Evolutionary conservation across 2,888 invertebrate genomes (phyloP).

Genomic region (Leptinotarsa haldemani): DNA sequence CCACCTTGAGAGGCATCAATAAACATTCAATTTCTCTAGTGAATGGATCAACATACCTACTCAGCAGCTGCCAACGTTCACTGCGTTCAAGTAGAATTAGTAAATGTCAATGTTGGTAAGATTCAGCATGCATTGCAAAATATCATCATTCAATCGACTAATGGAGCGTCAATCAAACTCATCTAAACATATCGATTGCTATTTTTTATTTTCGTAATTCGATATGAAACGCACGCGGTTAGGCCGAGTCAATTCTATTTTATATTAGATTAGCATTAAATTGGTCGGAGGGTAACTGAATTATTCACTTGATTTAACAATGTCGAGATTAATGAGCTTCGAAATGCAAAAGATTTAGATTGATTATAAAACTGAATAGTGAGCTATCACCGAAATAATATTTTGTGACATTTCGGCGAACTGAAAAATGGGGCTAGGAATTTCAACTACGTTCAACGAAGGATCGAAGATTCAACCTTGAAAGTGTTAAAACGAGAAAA

Average conservation of each 20-base stretch:
- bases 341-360: constrained; percentile 34
- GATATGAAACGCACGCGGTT: constrained; percentile 11
- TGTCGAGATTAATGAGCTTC: constrained; percentile 33
- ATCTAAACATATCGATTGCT: constrained; percentile 6
- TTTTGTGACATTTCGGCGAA: constrained; percentile 18
- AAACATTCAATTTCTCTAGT: background rate
- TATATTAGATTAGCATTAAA: constrained; percentile 29
- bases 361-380: constrained; percentile 31
- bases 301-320: constrained; percentile 34
- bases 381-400: constrained; percentile 22
- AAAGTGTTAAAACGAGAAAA: too few relatives aligned
- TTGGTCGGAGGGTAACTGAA: constrained; percentile 31
- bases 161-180: constrained; percentile 18
- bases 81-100: background rate
- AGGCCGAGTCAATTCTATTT: constrained; percentile 23
- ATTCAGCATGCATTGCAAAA: constrained; percentile 2
- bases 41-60: background rate
- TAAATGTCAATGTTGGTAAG: constrained; percentile 4
- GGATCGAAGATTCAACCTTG: background rate
- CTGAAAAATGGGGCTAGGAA: background rate
- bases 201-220: constrained; percentile 15
- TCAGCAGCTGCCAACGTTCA: background rate
- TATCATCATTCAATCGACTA: background rate
- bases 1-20: background rate
- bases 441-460: background rate